These are phyloP conservation scores for Aphidius colemani DNA, from an alignment of 2,888 invertebrate genomes.

Conservation along the genomic window DNA sequence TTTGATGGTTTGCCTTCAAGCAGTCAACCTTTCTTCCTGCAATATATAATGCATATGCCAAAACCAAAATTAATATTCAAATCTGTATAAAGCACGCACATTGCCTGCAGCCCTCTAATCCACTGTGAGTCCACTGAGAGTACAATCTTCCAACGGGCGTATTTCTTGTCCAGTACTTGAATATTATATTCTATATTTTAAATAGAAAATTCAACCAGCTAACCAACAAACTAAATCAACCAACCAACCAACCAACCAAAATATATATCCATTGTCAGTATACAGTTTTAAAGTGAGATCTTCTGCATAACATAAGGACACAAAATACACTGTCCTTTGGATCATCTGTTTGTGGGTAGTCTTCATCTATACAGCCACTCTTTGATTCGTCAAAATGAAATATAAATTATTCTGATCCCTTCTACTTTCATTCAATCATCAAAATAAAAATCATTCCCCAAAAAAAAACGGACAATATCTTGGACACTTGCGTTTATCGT, in stretches of 20 bases:
- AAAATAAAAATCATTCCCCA: slow-evolving; percentile 6
- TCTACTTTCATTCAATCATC: slow-evolving; percentile 10
- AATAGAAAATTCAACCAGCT: too few species aligned
- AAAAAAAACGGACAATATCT: slow-evolving; percentile 16
- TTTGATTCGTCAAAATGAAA: background rate
- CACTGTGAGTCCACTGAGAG: slow-evolving; percentile 13
- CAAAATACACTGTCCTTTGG: slow-evolving; percentile 32
- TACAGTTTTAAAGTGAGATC: background rate
- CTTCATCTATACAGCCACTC: slow-evolving; percentile 8
- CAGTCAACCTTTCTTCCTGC: too few species aligned
- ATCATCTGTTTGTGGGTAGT: slow-evolving; percentile 7
- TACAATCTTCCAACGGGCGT: slow-evolving; percentile 27
- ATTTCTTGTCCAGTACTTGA: slow-evolving; percentile 12
- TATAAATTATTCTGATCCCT: background rate
- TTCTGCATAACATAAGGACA: background rate
- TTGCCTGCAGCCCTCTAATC: slow-evolving; percentile 20
- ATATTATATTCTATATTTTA: background rate
- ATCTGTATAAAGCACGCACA: slow-evolving; percentile 44
- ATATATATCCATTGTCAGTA: slow-evolving; percentile 12
- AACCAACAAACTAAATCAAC: too few species aligned
- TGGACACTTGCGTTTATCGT: slow-evolving; percentile 36
- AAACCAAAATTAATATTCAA: slow-evolving; percentile 56
- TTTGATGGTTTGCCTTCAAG: background rate
- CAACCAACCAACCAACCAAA: slow-evolving; percentile 2
- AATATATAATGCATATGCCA: slow-evolving; percentile 33